These are phyloP conservation scores for Erpornis zantholeuca DNA, from an alignment of 2,113 vertebrate species.

Conservation along the genomic window DNA sequence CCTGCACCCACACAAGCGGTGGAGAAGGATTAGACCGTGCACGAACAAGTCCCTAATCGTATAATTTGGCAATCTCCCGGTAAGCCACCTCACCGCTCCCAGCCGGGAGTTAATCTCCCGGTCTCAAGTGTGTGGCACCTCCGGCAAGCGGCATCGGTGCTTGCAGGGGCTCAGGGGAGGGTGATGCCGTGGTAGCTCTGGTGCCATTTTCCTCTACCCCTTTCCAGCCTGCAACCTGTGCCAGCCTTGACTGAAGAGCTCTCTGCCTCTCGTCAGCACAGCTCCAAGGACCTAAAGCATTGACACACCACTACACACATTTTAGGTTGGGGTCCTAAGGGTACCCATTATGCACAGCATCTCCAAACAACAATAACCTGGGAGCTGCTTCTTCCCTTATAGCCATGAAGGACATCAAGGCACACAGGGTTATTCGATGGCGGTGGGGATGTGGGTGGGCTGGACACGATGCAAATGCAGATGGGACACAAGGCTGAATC, in stretches of 20 bases:
- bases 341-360: neutral
- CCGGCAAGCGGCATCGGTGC: rapidly evolving
- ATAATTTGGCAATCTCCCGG: neutral
- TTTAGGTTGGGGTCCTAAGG: neutral
- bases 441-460: neutral
- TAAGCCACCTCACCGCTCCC: neutral
- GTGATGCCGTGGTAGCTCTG: neutral
- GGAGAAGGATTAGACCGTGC: slow-evolving; percentile 9
- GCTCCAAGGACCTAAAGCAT: neutral
- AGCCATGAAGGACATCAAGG: neutral
- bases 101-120: neutral
- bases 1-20: slow-evolving; percentile 20
- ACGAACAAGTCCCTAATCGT: slow-evolving; percentile 38
- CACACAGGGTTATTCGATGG: neutral
- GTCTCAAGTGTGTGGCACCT: neutral
- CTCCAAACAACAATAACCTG: neutral
- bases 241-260: neutral
- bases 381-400: neutral
- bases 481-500: neutral
- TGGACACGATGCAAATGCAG: neutral
- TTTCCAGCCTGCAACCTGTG: neutral
- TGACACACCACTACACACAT: neutral
- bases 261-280: neutral
- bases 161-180: neutral
- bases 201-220: neutral